Percentiles rank a stretch among this genome's conserved stretches.
Evolutionary conservation across 1,140 invertebrate species (phyloP).

Genomic region (Cherax destructor): DNA sequence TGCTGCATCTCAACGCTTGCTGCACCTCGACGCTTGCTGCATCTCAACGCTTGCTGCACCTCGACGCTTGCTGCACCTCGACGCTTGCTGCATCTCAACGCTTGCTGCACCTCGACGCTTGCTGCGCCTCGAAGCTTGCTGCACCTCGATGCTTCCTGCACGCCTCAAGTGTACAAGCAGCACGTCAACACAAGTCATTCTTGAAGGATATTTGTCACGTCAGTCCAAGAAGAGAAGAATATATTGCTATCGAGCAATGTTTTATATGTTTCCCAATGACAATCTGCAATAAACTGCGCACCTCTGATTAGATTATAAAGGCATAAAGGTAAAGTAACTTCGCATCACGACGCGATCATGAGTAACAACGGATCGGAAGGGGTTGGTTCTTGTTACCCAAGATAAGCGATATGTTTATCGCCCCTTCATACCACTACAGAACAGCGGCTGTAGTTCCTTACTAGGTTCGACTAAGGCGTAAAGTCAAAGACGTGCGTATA

Average conservation of each 20-base stretch:
- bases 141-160: too few relatives aligned
- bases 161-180: too few relatives aligned
- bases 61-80: too few relatives aligned
- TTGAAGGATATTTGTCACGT: too few relatives aligned
- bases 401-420: not conserved
- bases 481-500: not conserved
- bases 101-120: too few relatives aligned
- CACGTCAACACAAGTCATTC: too few relatives aligned
- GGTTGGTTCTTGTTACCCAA: not conserved
- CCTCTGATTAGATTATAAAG: not conserved
- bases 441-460: not conserved
- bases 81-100: too few relatives aligned
- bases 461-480: not conserved
- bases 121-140: too few relatives aligned
- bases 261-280: not conserved
- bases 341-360: not conserved
- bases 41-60: too few relatives aligned
- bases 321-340: not conserved
- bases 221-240: too few relatives aligned
- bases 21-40: too few relatives aligned
- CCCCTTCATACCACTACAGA: not conserved
- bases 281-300: not conserved
- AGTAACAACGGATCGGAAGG: not conserved
- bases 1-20: too few relatives aligned
- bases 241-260: not conserved